Evolutionary conservation across 1,140 invertebrate genomes (phyloP), one percentile per base, ranked within the genome.

Genomic region (Coelopa frigida): DNA sequence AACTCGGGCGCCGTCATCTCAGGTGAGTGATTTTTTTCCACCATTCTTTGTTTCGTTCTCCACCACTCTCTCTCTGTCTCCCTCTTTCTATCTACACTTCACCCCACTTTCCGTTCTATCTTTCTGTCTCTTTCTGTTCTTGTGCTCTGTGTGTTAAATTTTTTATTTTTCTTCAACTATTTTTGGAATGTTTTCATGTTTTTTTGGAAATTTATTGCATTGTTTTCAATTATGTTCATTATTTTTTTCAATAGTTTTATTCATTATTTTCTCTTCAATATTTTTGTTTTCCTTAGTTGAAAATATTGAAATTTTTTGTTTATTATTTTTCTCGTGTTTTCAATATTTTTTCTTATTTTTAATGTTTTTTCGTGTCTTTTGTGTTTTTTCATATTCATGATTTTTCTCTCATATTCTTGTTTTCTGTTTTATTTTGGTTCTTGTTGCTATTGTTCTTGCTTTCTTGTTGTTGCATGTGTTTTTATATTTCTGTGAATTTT

Each of bases 21-120:
- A 22, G 43, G 40, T 42, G 40, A 42, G 40, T 42, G 11, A 33
- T 33, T 33, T 33, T 33, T 33, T 33, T 33, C 18, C 6, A 7
- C 14, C 18, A 35, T 35, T n/a, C 22, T 37, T 37, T 37, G 15
- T 37, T 17, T 37, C 22, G 15, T 15, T 37, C 10, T 37, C 15
- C 22, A 11, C 27, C 7, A 7, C 7, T 37, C 35, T 20, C 11
- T 15, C 11, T 8, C 11, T 17, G 5, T n/a, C 22, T 20, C 35
- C 18, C 5, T 37, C 8, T 10, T 11, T 37, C 22, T n/a, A n/a
- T n/a, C n/a, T n/a, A n/a, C n/a, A n/a, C n/a, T n/a, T n/a, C n/a
- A n/a, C n/a, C n/a, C 18, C 6, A 7, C 14, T 35, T 15, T 35
- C n/a, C 22, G 18, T 37, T 37, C 10, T 37, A 21, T 37, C 22